Percentiles rank a stretch among this genome's conserved stretches.
Evolutionary conservation across 37 sponge, comb jelly and placozoan species (phyloP).

Genomic region (Mnemiopsis leidyi): DNA sequence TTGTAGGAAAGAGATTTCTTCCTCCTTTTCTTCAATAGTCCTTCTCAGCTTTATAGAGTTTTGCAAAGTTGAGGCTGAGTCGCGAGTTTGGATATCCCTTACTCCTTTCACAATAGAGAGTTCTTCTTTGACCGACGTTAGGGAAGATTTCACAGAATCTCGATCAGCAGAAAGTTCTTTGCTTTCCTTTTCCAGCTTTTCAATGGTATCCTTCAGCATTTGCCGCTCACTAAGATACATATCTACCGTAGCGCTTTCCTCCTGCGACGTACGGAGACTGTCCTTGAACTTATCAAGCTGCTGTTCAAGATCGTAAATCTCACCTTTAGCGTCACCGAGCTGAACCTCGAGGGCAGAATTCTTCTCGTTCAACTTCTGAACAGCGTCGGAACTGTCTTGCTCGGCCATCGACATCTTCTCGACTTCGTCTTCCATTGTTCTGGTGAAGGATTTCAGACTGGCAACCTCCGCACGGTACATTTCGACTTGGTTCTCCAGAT

Average conservation of each 20-base stretch:
- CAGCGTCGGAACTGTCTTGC: background rate
- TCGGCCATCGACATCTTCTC: slow-evolving; percentile 24
- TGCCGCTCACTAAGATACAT: slow-evolving; percentile 27
- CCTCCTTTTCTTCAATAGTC: background rate
- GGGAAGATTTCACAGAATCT: background rate
- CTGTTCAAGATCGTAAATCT: slow-evolving; percentile 33
- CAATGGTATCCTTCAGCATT: slow-evolving; percentile 40
- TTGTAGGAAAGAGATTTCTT: background rate
- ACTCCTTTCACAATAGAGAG: slow-evolving; percentile 38
- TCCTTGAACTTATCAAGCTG: slow-evolving; percentile 40
- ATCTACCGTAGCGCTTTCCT: slow-evolving; percentile 28
- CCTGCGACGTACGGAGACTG: background rate
- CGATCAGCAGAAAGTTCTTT: background rate
- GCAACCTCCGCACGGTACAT: background rate
- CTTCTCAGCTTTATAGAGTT: background rate
- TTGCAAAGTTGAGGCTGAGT: background rate
- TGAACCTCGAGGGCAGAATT: slow-evolving; percentile 5
- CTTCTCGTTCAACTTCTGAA: background rate
- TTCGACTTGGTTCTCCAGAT: slow-evolving; percentile 20
- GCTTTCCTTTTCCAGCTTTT: background rate
- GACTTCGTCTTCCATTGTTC: slow-evolving; percentile 11
- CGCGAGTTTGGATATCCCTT: slow-evolving; percentile 8
- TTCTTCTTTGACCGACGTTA: background rate
- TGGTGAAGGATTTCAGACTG: background rate
- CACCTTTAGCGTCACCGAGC: slow-evolving; percentile 52